Percentiles rank a stretch among this genome's conserved stretches.
These are phyloP conservation scores for Theristicus caerulescens DNA, from an alignment of 2,113 vertebrate species.

Conservation along the genomic window DNA sequence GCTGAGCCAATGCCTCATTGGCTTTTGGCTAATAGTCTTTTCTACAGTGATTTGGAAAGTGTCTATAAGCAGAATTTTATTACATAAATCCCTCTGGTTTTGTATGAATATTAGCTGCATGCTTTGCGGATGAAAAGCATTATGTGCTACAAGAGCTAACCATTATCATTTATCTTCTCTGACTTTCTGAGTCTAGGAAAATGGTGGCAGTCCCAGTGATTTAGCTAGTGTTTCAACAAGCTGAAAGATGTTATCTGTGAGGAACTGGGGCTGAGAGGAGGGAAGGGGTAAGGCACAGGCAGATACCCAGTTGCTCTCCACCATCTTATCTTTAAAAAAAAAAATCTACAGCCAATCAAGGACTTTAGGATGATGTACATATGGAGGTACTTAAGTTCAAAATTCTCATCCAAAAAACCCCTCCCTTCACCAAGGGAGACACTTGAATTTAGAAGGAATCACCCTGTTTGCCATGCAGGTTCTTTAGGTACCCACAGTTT, in stretches of 20 bases:
- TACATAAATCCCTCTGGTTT: slow-evolving; percentile 17
- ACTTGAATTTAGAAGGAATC: neutral
- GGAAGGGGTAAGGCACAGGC: neutral
- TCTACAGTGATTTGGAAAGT: neutral
- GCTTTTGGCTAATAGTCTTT: slow-evolving; percentile 1
- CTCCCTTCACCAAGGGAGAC: neutral
- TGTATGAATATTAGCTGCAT: slow-evolving; percentile 15
- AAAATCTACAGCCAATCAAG: neutral
- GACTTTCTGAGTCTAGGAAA: neutral
- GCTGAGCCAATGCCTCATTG: slow-evolving; percentile 18
- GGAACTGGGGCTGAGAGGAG: neutral
- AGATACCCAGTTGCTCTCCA: neutral
- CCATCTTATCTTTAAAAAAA: neutral
- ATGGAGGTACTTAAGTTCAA: neutral
- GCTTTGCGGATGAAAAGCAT: neutral
- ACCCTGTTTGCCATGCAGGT: neutral
- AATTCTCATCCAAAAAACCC: neutral
- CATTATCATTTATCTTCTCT: slow-evolving; percentile 31
- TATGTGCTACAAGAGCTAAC: neutral
- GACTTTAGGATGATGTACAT: neutral
- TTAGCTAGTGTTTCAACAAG: neutral
- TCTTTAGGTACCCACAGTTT: neutral
- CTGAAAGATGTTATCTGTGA: neutral
- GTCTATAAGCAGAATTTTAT: slow-evolving; percentile 9
- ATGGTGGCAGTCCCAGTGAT: neutral